Base-by-base conservation (phyloP, 1,140 invertebrate genomes). In the Lethocerus indicus region DNA sequence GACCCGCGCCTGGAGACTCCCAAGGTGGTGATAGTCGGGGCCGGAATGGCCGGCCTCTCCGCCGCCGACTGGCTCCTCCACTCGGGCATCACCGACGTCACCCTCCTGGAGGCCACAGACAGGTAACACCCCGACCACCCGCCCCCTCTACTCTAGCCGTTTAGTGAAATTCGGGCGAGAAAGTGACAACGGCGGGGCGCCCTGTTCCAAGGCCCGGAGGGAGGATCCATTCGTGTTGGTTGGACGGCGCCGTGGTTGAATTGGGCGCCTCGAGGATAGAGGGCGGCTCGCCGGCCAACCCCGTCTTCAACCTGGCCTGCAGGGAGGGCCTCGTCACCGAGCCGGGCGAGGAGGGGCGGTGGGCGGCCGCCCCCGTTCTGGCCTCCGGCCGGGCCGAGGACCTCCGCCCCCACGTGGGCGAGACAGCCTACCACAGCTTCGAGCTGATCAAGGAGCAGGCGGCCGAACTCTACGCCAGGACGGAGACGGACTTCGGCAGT, bases 181-280 rank as follows among this genome's bases (percentile, higher is more conserved):
- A n/a, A n/a, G n/a, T n/a, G n/a, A n/a, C n/a, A n/a, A n/a, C n/a
- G n/a, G n/a, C n/a, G n/a, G n/a, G n/a, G n/a, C n/a, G n/a, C n/a
- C n/a, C n/a, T n/a, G n/a, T n/a, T n/a, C n/a, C n/a, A n/a, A 74
- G 73, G 54, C 71, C 72, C 37, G 81, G 82, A 29, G 82, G 82
- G 41, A 67, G 82, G 54, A 79, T 84, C n/a, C 77, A 79, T 62
- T 81, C 79, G 0, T 78, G 76, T 56, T 77, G 75, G 70, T 64
- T 83, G 25, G 79, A 78, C 24, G 79, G 83, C 50, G 70, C 74
- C 0, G 72, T 78, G 2, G 75, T 78, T 14, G 81, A 85, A 63
- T 71, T 83, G 67, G 81, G 81, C 0, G 79, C 79, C 1, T 70
- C 73, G 29, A 75, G 69, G 67, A 78, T 81, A 52, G 71, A 71